phyloP scores from a whole-genome alignment of 2,797 vertebrate genomes.

The Onychomys torridus region DNA sequence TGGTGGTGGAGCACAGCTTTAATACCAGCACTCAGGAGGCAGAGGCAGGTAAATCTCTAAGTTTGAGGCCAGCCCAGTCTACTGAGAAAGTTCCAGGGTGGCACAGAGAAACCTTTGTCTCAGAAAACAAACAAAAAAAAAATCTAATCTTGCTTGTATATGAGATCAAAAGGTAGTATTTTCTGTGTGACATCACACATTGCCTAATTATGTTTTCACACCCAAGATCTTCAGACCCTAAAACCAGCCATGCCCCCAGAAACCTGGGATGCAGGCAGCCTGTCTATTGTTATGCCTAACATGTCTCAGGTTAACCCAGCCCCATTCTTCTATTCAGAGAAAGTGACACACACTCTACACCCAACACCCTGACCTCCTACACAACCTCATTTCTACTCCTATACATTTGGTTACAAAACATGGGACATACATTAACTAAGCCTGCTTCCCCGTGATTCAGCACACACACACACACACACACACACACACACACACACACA shows the following conservation, averaged over 20 bases:
- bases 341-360: background rate
- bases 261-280: background rate
- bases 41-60: background rate
- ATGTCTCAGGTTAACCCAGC: background rate
- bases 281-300: background rate
- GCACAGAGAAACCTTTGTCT: background rate
- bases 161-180: background rate
- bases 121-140: background rate
- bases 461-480: too few species aligned
- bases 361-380: background rate
- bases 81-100: background rate
- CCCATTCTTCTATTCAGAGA: background rate
- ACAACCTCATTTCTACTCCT: background rate
- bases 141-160: background rate
- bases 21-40: background rate
- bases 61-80: background rate
- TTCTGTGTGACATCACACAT: background rate
- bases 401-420: background rate
- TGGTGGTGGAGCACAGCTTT: background rate
- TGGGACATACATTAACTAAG: background rate
- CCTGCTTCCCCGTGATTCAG: background rate
- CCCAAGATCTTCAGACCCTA: background rate
- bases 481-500: too few species aligned
- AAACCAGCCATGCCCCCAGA: background rate
- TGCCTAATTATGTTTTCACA: background rate